Percentiles rank a stretch among this genome's conserved stretches.
Conservation (phyloP, 2,888 invertebrate genomes). For the Adela reaumurella region DNA sequence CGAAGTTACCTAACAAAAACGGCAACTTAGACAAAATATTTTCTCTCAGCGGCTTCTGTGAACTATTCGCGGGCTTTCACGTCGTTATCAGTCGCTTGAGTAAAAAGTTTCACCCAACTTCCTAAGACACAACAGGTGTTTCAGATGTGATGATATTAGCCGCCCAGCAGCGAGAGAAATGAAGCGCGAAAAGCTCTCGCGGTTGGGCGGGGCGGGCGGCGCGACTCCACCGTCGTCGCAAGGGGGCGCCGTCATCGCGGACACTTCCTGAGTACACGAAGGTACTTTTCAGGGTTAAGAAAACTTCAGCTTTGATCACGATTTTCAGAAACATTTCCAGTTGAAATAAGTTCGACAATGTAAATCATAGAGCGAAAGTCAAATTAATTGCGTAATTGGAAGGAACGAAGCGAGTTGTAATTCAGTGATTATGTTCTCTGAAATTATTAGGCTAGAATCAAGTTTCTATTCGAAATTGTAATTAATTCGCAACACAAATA, state of each 20-base stretch:
- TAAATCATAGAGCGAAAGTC: too few species aligned
- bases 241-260: too few species aligned
- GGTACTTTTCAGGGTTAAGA: too few species aligned
- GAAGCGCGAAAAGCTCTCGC: neutral
- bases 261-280: too few species aligned
- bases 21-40: neutral
- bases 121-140: conserved; percentile 48
- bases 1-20: neutral
- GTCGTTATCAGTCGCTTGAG: conserved; percentile 20
- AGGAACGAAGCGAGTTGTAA: too few species aligned
- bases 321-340: too few species aligned
- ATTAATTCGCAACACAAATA: neutral
- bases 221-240: too few species aligned
- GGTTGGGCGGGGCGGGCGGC: neutral
- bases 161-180: conserved; percentile 12
- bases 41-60: neutral
- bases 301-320: too few species aligned
- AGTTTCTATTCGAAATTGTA: neutral
- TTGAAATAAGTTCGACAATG: too few species aligned
- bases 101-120: conserved; percentile 45
- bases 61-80: neutral
- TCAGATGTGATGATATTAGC: conserved; percentile 32
- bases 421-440: too few species aligned
- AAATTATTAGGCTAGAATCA: neutral
- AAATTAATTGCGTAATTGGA: too few species aligned